Percentiles rank a stretch among this genome's conserved stretches.
Evolutionary conservation across 2,113 vertebrate genomes (phyloP).

Genomic region (Brachyistius frenatus): DNA sequence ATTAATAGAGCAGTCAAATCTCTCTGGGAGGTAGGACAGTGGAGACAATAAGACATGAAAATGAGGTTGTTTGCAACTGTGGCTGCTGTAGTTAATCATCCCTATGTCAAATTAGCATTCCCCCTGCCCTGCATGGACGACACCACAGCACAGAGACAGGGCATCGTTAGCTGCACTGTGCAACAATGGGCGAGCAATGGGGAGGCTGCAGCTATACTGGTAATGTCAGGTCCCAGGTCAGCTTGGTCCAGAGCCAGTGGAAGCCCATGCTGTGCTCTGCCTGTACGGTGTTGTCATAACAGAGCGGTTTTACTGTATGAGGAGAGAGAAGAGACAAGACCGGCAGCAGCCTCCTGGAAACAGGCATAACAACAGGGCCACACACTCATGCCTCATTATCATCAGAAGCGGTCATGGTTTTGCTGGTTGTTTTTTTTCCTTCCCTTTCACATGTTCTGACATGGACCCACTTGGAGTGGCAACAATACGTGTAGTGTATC

Average conservation of each 20-base stretch:
- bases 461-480: conserved; percentile 14
- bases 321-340: conserved; percentile 31
- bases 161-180: conserved; percentile 58
- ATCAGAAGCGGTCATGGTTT: conserved; percentile 25
- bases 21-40: conserved; percentile 61
- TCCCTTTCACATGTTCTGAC: conserved; percentile 21
- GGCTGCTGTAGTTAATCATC: conserved; percentile 78
- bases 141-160: conserved; percentile 42
- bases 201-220: conserved; percentile 70
- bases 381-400: conserved; percentile 63
- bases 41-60: conserved; percentile 71
- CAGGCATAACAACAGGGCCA: conserved; percentile 55
- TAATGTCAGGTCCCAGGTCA: conserved; percentile 76
- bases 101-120: conserved; percentile 77
- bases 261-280: conserved; percentile 67
- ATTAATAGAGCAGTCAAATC: conserved; percentile 68
- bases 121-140: conserved; percentile 56
- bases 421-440: background rate
- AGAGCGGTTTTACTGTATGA: conserved; percentile 69
- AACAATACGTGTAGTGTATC: conserved; percentile 10
- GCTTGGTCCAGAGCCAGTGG: conserved; percentile 69
- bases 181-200: conserved; percentile 66
- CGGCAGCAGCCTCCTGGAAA: conserved; percentile 47
- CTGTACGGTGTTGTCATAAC: conserved; percentile 63
- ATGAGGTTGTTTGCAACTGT: conserved; percentile 64